phyloP scores from a whole-genome alignment of 1,140 invertebrate genomes.

The Pogonognathellus flavescens region DNA sequence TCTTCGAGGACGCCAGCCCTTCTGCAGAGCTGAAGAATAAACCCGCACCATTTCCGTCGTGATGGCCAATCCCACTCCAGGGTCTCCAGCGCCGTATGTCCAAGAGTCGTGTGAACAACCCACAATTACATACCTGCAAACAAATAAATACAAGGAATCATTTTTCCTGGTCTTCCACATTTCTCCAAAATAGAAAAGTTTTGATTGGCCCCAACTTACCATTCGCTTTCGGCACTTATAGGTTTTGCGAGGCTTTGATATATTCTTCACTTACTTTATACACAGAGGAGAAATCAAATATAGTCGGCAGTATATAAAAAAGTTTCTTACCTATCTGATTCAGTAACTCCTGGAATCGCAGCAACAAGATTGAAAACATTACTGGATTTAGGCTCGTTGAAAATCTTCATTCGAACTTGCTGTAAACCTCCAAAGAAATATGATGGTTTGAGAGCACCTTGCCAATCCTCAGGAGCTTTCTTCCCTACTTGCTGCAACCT shows the following conservation, averaged over 20 bases:
- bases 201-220: neutral
- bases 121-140: slow-evolving; percentile 65
- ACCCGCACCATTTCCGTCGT: slow-evolving; percentile 64
- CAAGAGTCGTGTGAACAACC: slow-evolving; percentile 67
- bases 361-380: slow-evolving; percentile 67
- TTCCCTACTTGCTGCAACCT: slow-evolving; percentile 33
- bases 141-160: neutral
- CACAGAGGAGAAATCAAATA: neutral
- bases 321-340: slow-evolving; percentile 68
- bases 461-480: slow-evolving; percentile 66
- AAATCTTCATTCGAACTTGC: slow-evolving; percentile 60
- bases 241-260: no score
- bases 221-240: neutral
- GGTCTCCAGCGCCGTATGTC: slow-evolving; percentile 66
- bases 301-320: no score
- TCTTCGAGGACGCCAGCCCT: slow-evolving; percentile 66
- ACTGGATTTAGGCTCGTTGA: slow-evolving; percentile 64
- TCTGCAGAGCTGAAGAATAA: slow-evolving; percentile 58
- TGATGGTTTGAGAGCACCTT: slow-evolving; percentile 68
- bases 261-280: neutral
- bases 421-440: slow-evolving; percentile 66
- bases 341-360: slow-evolving; percentile 67
- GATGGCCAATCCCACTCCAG: slow-evolving; percentile 66
- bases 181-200: neutral
- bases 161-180: neutral